Evolutionary conservation across 2,888 invertebrate genomes (phyloP).

Genomic region (Tricholauxania praeusta): DNA sequence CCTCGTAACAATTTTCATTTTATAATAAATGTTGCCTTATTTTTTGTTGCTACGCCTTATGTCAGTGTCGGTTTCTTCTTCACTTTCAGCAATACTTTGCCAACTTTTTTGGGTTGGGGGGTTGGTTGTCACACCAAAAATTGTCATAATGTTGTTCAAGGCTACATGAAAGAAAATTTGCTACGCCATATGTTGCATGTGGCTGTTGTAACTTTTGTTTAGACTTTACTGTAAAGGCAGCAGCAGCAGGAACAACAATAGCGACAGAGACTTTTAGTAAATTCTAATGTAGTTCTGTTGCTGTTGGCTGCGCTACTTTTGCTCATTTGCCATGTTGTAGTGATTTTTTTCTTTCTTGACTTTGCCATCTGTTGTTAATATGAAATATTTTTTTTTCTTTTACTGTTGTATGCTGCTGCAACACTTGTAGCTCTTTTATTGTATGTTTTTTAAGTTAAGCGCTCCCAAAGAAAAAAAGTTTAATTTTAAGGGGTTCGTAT

Average conservation of each 20-base stretch:
- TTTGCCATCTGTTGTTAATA: slow-evolving; percentile 38
- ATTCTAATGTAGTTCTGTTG: neutral
- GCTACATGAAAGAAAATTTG: slow-evolving; percentile 10
- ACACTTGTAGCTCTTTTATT: slow-evolving; percentile 1
- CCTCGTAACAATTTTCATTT: no score
- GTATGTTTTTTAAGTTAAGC: no score
- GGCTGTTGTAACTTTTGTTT: no score
- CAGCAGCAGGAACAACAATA: no score
- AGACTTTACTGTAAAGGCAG: no score
- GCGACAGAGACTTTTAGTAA: no score
- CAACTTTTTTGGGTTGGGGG: no score
- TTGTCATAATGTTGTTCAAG: neutral
- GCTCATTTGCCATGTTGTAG: slow-evolving; percentile 10
- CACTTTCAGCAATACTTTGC: no score
- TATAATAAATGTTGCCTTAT: no score
- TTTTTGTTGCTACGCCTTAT: no score
- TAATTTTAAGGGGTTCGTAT: neutral
- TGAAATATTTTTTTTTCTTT: neutral
- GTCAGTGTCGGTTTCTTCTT: no score
- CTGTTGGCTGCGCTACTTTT: neutral
- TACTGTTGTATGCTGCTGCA: neutral
- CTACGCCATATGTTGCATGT: slow-evolving; percentile 26
- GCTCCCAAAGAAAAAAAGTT: neutral
- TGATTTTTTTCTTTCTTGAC: slow-evolving; percentile 24
- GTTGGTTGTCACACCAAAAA: neutral